phyloP scores from a whole-genome alignment of 2,888 invertebrate species.

The Dexiosoma caninum region DNA sequence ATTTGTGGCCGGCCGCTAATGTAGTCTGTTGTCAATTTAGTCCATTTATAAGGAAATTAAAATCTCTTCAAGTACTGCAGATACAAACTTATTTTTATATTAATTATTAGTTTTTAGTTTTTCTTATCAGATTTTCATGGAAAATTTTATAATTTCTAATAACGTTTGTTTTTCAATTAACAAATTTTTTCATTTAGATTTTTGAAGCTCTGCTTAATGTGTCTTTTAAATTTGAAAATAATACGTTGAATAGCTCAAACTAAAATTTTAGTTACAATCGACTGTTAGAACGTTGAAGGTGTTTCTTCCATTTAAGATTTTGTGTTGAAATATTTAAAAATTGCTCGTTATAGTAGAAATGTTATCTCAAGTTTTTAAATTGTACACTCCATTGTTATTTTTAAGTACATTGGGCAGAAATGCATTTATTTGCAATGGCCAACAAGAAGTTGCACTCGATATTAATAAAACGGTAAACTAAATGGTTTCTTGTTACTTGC shows the following conservation, averaged over 20 bases:
- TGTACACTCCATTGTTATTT: constrained; percentile 20
- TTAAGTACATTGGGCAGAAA: constrained; percentile 3
- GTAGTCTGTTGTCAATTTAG: no score
- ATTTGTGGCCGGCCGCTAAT: no score
- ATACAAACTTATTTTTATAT: no score
- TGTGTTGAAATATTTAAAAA: background rate
- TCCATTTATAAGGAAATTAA: no score
- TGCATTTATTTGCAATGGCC: background rate
- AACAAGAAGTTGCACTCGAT: constrained; percentile 26
- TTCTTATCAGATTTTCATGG: no score
- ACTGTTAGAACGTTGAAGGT: constrained; percentile 6
- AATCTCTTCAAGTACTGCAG: no score
- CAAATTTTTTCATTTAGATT: background rate
- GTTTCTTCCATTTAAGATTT: background rate
- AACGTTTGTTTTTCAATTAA: background rate
- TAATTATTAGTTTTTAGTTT: no score
- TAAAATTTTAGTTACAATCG: constrained; percentile 12
- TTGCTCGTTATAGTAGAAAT: constrained; percentile 1
- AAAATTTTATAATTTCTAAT: background rate
- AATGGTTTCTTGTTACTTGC: background rate
- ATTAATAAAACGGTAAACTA: constrained; percentile 40
- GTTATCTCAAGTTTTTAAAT: constrained; percentile 12
- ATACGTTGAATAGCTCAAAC: background rate
- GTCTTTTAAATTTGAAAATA: background rate
- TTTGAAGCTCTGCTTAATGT: background rate